phyloP scores from a whole-genome alignment of 1,140 invertebrate species.

The Trichonephila clavipes region DNA sequence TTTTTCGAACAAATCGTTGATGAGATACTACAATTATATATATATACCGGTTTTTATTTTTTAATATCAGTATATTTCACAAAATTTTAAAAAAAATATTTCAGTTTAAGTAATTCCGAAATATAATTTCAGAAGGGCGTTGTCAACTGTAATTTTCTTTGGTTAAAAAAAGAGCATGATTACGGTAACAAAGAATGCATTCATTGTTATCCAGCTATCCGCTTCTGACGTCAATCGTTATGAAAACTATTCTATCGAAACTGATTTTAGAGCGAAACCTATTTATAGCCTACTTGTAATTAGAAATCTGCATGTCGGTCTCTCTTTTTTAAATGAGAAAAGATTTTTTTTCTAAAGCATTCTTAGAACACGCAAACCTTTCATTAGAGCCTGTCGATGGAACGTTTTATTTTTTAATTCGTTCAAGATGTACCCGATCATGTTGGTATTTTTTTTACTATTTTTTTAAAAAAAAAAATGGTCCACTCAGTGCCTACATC shows the following conservation, averaged over 20 bases:
- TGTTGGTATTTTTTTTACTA: not conserved
- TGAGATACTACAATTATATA: too few species aligned
- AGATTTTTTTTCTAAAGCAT: not conserved
- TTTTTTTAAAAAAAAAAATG: not conserved
- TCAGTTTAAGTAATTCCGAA: too few species aligned
- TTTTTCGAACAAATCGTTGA: too few species aligned
- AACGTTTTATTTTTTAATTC: not conserved
- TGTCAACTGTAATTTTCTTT: not conserved
- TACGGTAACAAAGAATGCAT: not conserved
- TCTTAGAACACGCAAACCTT: conserved; percentile 16
- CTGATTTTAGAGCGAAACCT: conserved; percentile 24
- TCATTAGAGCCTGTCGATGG: not conserved
- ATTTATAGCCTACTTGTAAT: conserved; percentile 46
- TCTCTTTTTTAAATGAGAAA: not conserved
- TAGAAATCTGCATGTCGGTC: conserved; percentile 18
- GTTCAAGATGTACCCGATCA: not conserved
- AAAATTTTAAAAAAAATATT: too few species aligned
- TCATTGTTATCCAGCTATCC: not conserved
- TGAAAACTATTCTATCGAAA: conserved; percentile 30
- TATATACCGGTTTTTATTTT: too few species aligned
- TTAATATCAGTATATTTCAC: too few species aligned
- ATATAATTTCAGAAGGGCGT: not conserved
- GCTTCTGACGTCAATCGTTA: conserved; percentile 12
- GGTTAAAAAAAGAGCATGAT: not conserved
- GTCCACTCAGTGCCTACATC: not conserved